Evolutionary conservation across 2,888 invertebrate species (phyloP).

Genomic region (Panzeria rudis): DNA sequence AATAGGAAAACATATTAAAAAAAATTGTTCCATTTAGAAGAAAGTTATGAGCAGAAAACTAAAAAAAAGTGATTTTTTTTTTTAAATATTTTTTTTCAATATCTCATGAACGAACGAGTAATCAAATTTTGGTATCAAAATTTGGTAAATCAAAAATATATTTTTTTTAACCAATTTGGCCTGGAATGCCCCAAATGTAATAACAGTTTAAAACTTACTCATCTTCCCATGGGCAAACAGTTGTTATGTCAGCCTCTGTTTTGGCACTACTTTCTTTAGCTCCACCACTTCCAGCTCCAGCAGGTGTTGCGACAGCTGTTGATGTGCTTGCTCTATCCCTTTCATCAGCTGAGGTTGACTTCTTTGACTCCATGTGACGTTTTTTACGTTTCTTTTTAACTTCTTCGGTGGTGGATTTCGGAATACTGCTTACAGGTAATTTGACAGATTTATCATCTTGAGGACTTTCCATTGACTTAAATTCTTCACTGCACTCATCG

Average conservation of each 20-base stretch:
- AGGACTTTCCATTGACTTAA: slow-evolving; percentile 43
- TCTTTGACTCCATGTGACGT: slow-evolving; percentile 79
- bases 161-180: too few relatives aligned
- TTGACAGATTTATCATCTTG: slow-evolving; percentile 59
- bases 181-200: too few relatives aligned
- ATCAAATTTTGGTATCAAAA: too few relatives aligned
- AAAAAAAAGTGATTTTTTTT: too few relatives aligned
- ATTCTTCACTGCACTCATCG: slow-evolving; percentile 85
- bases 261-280: slow-evolving; percentile 64
- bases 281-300: slow-evolving; percentile 56
- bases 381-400: slow-evolving; percentile 80
- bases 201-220: slow-evolving; percentile 93
- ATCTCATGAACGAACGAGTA: too few relatives aligned
- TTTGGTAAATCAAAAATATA: too few relatives aligned
- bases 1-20: background rate
- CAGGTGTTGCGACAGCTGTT: slow-evolving; percentile 54
- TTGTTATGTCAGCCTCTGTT: slow-evolving; percentile 87
- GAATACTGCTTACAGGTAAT: slow-evolving; percentile 59
- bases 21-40: too few relatives aligned
- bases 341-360: slow-evolving; percentile 77
- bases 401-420: slow-evolving; percentile 75
- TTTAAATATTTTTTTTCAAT: too few relatives aligned
- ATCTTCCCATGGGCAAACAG: slow-evolving; percentile 97
- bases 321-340: slow-evolving; percentile 75
- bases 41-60: too few relatives aligned